Evolutionary conservation across 64 coral and sea anemone genomes (phyloP).

Genomic region (Anthopleura sola): DNA sequence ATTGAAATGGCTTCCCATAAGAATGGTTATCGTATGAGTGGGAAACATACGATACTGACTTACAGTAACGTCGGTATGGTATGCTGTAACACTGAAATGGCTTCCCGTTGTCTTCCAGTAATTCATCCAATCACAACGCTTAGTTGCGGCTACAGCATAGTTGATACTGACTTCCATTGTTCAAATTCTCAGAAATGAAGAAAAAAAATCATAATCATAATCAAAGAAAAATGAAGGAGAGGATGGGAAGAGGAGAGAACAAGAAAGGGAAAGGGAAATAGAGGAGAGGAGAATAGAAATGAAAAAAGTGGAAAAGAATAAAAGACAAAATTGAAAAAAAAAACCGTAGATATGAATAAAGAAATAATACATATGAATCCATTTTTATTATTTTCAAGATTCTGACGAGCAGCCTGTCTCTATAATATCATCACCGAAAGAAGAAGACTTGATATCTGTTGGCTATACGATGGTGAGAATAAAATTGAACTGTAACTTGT

Average conservation of each 20-base stretch:
- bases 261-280: neutral
- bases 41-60: too few species aligned
- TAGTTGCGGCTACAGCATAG: too few species aligned
- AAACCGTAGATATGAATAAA: neutral
- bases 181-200: neutral
- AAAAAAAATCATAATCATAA: neutral
- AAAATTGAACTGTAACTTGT: neutral
- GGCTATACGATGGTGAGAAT: slow-evolving; percentile 31
- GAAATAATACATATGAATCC: neutral
- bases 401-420: slow-evolving; percentile 23
- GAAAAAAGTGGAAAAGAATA: too few species aligned
- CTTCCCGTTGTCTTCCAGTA: too few species aligned
- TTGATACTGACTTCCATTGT: too few species aligned
- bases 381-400: slow-evolving; percentile 12
- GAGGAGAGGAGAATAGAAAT: too few species aligned
- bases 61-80: too few species aligned
- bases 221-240: neutral
- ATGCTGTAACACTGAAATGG: too few species aligned
- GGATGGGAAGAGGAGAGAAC: neutral
- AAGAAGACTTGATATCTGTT: slow-evolving; percentile 57
- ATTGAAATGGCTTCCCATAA: too few species aligned
- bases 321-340: too few species aligned
- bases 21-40: too few species aligned
- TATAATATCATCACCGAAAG: slow-evolving; percentile 41
- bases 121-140: too few species aligned